Base-by-base conservation (phyloP, 2,797 vertebrate genomes). In the Picus viridis region DNA sequence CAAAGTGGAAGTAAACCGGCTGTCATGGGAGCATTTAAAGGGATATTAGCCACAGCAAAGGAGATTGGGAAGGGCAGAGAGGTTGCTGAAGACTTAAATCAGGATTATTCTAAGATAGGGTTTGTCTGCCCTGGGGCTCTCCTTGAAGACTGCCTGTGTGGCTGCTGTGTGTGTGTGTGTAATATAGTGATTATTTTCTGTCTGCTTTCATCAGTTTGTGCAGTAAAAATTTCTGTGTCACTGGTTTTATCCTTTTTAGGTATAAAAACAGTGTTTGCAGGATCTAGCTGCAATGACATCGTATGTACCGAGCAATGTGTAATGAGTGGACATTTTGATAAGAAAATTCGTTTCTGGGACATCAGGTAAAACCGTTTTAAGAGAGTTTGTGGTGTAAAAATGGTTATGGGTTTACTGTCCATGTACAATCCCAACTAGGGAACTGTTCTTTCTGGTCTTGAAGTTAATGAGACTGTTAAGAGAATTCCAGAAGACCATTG, bases 331-430 rank as follows among this genome's bases (percentile, higher is more conserved):
- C 99, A 99, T 94, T 99, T 99, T 54, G 99, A 99, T 86, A 99
- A 99, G 98, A 99, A 99, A 94, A 98, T 99, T 61, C 98, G 99
- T 24, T 99, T 99, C 97, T 99, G 99, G 99, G 99, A 99, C 94
- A 99, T 99, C 96, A 98, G 99, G 99, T 99, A 98, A 97, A 86
- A 39, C 13, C 36, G 3, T 2, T 81, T 22, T 81, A 70, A 88
- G 51, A 80, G 19, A 85, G 20, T 4, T 67, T 49, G 3, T 20
- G 61, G 23, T 22, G 45, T 18, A 74, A 69, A 54, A 36, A 20
- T 68, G 32, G n/a, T n/a, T 89, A 12, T 27, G 23, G 59, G 61
- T 26, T 88, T 90, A 49, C 67, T 89, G 17, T 22, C 82, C 0
- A 0, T 64, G 12, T 30, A 16, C 45, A 32, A 39, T 15, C 18